phyloP scores from a whole-genome alignment of 2,888 invertebrate genomes.

The Caenorhabditis afra region DNA sequence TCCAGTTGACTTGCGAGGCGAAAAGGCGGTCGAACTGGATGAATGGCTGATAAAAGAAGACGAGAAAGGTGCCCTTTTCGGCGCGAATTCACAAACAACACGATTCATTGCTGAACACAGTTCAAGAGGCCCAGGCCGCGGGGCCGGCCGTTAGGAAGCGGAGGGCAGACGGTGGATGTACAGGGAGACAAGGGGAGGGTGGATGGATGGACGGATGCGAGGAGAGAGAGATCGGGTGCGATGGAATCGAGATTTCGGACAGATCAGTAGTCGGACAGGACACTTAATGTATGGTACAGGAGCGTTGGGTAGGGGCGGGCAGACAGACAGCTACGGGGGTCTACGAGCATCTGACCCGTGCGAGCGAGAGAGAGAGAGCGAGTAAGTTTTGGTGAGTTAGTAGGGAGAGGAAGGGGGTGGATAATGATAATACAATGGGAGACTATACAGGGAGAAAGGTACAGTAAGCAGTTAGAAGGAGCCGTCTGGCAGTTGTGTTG shows the following conservation, averaged over 20 bases:
- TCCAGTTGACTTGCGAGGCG: too few relatives aligned
- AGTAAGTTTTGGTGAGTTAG: too few relatives aligned
- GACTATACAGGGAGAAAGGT: slow-evolving; percentile 24
- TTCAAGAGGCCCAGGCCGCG: neutral
- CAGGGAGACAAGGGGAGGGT: too few relatives aligned
- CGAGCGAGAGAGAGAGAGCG: too few relatives aligned
- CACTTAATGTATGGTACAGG: slow-evolving; percentile 32
- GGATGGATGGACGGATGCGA: too few relatives aligned
- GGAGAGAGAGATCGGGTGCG: slow-evolving; percentile 21
- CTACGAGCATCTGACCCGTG: slow-evolving; percentile 47
- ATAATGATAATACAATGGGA: slow-evolving; percentile 1
- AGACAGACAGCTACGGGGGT: slow-evolving; percentile 5
- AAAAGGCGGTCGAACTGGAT: too few relatives aligned
- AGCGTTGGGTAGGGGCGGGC: slow-evolving; percentile 1
- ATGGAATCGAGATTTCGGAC: slow-evolving; percentile 32
- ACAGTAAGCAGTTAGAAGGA: neutral
- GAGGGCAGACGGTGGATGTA: slow-evolving; percentile 34
- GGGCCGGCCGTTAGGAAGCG: neutral
- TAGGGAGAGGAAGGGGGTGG: neutral
- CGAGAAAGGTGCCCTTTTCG: too few relatives aligned
- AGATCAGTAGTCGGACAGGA: slow-evolving; percentile 39
- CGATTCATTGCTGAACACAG: neutral
- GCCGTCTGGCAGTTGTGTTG: slow-evolving; percentile 36
- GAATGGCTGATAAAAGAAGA: too few relatives aligned
- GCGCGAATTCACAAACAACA: neutral